Evolutionary conservation across 2,113 vertebrate species (phyloP).

Genomic region (Aphelocoma coerulescens): DNA sequence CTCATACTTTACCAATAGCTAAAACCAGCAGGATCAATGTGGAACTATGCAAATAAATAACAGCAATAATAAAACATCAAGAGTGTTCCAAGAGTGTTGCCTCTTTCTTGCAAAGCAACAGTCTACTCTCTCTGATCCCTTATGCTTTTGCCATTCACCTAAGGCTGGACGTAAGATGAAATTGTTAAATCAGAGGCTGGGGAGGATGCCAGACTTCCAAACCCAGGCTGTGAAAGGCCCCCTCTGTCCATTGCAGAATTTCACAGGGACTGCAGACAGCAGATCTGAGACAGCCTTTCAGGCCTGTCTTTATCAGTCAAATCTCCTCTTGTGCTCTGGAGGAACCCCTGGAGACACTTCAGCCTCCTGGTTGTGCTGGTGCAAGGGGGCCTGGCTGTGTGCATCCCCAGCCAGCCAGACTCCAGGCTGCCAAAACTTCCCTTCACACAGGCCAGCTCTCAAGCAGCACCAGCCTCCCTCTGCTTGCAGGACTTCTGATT

Average conservation of each 20-base stretch:
- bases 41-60: background rate
- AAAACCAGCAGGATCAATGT: background rate
- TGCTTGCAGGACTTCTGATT: background rate
- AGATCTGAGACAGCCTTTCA: slow-evolving; percentile 20
- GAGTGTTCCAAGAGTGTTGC: background rate
- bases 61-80: background rate
- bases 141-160: slow-evolving; percentile 1
- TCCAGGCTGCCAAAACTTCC: background rate
- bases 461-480: background rate
- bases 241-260: slow-evolving; percentile 5
- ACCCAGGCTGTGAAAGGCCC: slow-evolving; percentile 13
- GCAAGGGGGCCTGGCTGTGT: accelerated
- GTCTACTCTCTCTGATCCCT: background rate
- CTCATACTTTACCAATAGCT: background rate
- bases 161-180: background rate
- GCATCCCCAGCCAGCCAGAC: background rate
- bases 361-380: background rate
- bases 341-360: background rate
- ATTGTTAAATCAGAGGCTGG: slow-evolving; percentile 37
- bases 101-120: background rate
- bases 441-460: background rate
- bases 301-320: slow-evolving; percentile 11
- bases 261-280: background rate
- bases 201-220: slow-evolving; percentile 11
- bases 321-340: background rate